phyloP scores from a whole-genome alignment of 2,888 invertebrate genomes.

The Selenia dentaria region DNA sequence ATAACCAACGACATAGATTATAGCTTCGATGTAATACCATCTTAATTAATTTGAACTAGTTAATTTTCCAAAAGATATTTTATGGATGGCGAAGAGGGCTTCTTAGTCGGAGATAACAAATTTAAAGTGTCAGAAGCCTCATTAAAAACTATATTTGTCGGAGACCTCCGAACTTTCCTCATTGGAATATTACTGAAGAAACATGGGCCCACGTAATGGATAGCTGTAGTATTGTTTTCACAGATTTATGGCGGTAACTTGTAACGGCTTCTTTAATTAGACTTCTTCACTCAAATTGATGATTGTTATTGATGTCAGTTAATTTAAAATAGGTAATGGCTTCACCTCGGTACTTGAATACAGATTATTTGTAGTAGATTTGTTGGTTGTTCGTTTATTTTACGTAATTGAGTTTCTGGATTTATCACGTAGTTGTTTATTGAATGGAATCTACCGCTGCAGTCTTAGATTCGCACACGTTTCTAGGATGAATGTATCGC shows the following conservation, averaged over 20 bases:
- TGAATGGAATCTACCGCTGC: constrained; percentile 15
- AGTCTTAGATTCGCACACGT: constrained; percentile 24
- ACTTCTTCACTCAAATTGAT: constrained; percentile 81
- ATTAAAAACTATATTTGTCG: constrained; percentile 79
- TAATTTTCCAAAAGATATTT: constrained; percentile 46
- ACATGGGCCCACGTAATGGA: constrained; percentile 75
- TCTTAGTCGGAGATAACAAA: constrained; percentile 57
- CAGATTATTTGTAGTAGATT: constrained; percentile 49
- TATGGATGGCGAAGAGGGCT: constrained; percentile 45
- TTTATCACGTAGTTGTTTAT: constrained; percentile 18
- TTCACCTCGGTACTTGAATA: constrained; percentile 58
- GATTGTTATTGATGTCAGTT: constrained; percentile 78
- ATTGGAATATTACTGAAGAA: constrained; percentile 76
- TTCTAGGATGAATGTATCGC: constrained; percentile 19
- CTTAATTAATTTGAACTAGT: constrained; percentile 11
- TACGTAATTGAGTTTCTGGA: constrained; percentile 26
- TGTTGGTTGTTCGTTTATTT: constrained; percentile 38
- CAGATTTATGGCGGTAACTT: constrained; percentile 84
- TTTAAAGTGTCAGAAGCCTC: constrained; percentile 60
- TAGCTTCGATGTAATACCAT: constrained; percentile 12
- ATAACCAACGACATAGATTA: constrained; percentile 21
- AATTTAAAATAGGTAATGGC: constrained; percentile 64
- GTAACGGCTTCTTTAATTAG: constrained; percentile 84
- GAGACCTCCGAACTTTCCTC: constrained; percentile 66
- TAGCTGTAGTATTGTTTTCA: constrained; percentile 78